phyloP scores from a whole-genome alignment of 2,797 vertebrate species.

The Myotis myotis region DNA sequence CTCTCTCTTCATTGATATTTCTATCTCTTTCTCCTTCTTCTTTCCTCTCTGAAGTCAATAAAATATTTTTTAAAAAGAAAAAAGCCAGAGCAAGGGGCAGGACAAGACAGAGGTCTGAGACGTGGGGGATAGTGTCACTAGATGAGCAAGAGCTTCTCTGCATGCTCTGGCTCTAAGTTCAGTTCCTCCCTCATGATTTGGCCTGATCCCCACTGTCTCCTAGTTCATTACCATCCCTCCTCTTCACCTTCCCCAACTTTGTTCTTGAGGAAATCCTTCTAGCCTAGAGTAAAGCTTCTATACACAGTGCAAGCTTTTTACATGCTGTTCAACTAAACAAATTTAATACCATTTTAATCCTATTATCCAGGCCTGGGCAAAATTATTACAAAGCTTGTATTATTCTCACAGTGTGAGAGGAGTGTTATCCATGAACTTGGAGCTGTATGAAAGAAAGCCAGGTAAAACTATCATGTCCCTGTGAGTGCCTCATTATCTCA shows the following conservation, averaged over 20 bases:
- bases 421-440: slow-evolving; percentile 42
- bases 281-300: neutral
- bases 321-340: slow-evolving; percentile 10
- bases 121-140: fast-evolving
- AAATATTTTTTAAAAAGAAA: neutral
- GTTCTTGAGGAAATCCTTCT: neutral
- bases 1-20: too few species aligned
- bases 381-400: slow-evolving; percentile 45
- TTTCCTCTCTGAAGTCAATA: too few species aligned
- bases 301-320: neutral
- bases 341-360: slow-evolving; percentile 58
- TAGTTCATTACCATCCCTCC: neutral
- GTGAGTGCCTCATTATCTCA: slow-evolving; percentile 50
- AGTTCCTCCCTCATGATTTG: neutral
- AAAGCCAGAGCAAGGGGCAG: neutral
- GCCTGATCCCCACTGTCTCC: neutral
- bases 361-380: slow-evolving; percentile 10
- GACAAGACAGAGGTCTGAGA: neutral
- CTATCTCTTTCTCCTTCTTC: too few species aligned
- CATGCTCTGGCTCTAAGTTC: neutral
- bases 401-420: neutral
- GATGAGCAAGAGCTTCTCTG: neutral
- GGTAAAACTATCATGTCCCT: neutral
- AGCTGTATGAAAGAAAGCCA: slow-evolving; percentile 34
- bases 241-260: neutral